Evolutionary conservation across 2,113 vertebrate genomes (phyloP).

Genomic region (Engraulis encrasicolus): DNA sequence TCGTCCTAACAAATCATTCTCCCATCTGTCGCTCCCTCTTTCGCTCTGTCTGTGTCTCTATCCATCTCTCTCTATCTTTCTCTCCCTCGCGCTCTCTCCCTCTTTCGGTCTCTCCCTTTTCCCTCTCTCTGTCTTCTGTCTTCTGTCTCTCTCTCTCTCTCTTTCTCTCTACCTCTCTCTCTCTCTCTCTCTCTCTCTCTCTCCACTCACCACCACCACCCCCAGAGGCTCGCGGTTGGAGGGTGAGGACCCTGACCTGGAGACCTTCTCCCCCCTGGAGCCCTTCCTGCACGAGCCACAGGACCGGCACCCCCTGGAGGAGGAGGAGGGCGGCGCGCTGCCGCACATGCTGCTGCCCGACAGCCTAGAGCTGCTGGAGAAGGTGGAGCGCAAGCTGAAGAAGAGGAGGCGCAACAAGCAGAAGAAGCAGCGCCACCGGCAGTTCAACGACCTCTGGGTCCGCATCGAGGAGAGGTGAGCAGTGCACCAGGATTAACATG

Average conservation of each 20-base stretch:
- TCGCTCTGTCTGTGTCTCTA: not conserved
- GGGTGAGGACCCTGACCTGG: slow-evolving; percentile 39
- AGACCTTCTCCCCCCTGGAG: slow-evolving; percentile 39
- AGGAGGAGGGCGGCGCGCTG: slow-evolving; percentile 66
- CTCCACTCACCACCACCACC: slow-evolving; percentile 20
- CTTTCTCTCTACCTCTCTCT: slow-evolving; percentile 7
- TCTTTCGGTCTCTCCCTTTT: not conserved
- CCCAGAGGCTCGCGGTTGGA: slow-evolving; percentile 38
- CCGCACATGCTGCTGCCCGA: slow-evolving; percentile 69
- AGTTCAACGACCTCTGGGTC: slow-evolving; percentile 87
- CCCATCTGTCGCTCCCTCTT: not conserved
- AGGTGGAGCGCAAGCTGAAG: slow-evolving; percentile 75
- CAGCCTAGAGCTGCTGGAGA: slow-evolving; percentile 69
- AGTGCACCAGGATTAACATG: not conserved
- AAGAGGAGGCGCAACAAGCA: slow-evolving; percentile 77
- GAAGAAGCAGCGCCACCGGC: slow-evolving; percentile 74
- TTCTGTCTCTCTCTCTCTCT: slow-evolving; percentile 1
- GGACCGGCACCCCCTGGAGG: slow-evolving; percentile 61
- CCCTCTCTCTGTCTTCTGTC: not conserved
- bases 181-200: not conserved
- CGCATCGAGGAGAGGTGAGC: slow-evolving; percentile 83
- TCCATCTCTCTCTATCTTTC: not conserved
- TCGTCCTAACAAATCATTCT: not conserved
- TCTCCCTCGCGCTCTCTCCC: not conserved
- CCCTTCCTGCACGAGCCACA: slow-evolving; percentile 70